Conservation (phyloP, 2,888 invertebrate species). For the Sinodicranocentrus sp. region DNA sequence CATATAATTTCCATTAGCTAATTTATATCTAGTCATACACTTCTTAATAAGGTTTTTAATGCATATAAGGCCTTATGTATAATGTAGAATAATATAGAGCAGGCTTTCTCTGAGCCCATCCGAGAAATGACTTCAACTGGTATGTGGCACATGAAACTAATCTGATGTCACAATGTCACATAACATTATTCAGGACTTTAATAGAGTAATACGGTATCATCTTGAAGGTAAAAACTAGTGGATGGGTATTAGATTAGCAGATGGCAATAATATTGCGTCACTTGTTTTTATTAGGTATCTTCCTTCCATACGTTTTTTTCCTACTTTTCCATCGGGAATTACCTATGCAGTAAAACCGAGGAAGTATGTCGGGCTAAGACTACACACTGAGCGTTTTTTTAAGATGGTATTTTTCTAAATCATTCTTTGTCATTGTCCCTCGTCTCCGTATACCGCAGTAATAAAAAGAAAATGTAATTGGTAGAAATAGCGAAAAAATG, state of each 20-base stretch:
- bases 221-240: slow-evolving; percentile 65
- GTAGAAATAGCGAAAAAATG: slow-evolving; percentile 57
- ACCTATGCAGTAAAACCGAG: slow-evolving; percentile 32
- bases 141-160: neutral
- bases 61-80: neutral
- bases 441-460: slow-evolving; percentile 34
- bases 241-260: slow-evolving; percentile 67
- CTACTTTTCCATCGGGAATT: slow-evolving; percentile 56
- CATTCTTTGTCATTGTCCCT: slow-evolving; percentile 23
- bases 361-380: neutral
- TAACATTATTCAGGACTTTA: slow-evolving; percentile 56
- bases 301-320: slow-evolving; percentile 21
- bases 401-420: slow-evolving; percentile 17
- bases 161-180: slow-evolving; percentile 66
- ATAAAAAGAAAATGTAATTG: slow-evolving; percentile 64
- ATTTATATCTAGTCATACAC: slow-evolving; percentile 45
- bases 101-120: neutral
- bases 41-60: slow-evolving; percentile 15
- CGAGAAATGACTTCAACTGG: slow-evolving; percentile 4
- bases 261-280: slow-evolving; percentile 63
- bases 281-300: slow-evolving; percentile 60
- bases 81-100: slow-evolving; percentile 1
- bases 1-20: slow-evolving; percentile 61
- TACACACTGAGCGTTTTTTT: slow-evolving; percentile 12
- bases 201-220: slow-evolving; percentile 32